phyloP scores from a whole-genome alignment of 2,888 invertebrate species.

The Leptarthrus brevirostris region DNA sequence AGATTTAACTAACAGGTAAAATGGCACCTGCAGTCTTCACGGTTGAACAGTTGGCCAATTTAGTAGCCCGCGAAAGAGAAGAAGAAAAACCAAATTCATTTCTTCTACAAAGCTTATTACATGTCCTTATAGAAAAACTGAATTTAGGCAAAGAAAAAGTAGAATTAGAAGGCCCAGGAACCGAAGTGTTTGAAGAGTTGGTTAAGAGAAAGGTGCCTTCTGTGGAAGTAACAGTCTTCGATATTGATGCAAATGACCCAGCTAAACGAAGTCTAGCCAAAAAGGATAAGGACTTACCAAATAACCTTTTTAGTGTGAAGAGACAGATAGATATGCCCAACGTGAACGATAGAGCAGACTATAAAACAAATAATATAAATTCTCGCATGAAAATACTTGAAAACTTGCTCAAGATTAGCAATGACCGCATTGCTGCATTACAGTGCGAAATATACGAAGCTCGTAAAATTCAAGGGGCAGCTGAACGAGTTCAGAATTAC shows the following conservation, averaged over 20 bases:
- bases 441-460: background rate
- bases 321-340: background rate
- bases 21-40: background rate
- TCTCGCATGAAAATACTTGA: background rate
- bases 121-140: conserved; percentile 68
- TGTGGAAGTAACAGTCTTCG: background rate
- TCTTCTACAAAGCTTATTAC: conserved; percentile 78
- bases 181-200: background rate
- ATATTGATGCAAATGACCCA: background rate
- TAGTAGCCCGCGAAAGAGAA: conserved; percentile 81
- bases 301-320: background rate
- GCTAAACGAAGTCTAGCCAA: background rate
- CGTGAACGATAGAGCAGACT: background rate
- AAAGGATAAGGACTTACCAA: background rate
- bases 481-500: background rate
- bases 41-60: conserved; percentile 73
- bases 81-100: conserved; percentile 81
- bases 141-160: background rate
- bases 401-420: background rate
- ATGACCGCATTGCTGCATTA: background rate
- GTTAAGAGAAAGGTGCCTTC: background rate
- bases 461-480: background rate
- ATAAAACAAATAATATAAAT: background rate
- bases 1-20: background rate
- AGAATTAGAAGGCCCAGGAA: background rate